phyloP scores from a whole-genome alignment of 2,888 invertebrate species.

The Scaptomyza reducta region DNA sequence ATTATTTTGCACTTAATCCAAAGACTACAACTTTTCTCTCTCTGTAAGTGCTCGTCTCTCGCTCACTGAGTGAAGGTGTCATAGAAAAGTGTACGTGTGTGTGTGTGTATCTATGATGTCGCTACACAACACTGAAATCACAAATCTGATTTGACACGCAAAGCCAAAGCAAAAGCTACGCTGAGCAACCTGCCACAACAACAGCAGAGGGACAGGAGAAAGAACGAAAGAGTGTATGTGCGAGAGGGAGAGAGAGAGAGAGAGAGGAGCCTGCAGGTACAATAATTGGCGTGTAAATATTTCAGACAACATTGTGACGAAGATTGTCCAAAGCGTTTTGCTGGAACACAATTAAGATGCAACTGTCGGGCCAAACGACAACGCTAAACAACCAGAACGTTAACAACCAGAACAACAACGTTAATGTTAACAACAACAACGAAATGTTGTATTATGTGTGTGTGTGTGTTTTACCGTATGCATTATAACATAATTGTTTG shows the following conservation, averaged over 20 bases:
- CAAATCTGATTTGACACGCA: constrained; percentile 73
- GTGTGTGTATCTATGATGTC: constrained; percentile 37
- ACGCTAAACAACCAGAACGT: not conserved
- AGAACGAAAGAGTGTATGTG: not conserved
- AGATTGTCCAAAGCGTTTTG: constrained; percentile 32
- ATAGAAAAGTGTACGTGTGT: constrained; percentile 36
- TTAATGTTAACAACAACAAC: not conserved
- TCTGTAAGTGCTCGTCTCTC: not conserved
- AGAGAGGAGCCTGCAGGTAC: not conserved
- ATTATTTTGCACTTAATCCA: not conserved
- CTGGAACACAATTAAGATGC: constrained; percentile 27
- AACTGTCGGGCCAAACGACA: constrained; percentile 10
- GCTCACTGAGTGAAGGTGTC: too few relatives aligned
- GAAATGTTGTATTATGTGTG: not conserved
- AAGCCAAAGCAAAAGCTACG: constrained; percentile 44
- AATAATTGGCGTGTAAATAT: constrained; percentile 47
- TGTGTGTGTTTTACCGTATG: not conserved
- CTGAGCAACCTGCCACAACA: constrained; percentile 19
- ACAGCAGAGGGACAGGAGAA: not conserved
- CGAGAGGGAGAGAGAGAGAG: not conserved
- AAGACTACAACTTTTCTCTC: not conserved
- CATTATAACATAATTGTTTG: not conserved
- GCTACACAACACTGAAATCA: constrained; percentile 46
- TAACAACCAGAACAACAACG: not conserved
- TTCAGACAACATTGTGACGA: constrained; percentile 16